A percentile compares a stretch with the other conserved stretches of the same genome.
These are phyloP conservation scores for Cephalopholis sonnerati DNA, from an alignment of 2,113 vertebrate genomes.

Conservation along the genomic window DNA sequence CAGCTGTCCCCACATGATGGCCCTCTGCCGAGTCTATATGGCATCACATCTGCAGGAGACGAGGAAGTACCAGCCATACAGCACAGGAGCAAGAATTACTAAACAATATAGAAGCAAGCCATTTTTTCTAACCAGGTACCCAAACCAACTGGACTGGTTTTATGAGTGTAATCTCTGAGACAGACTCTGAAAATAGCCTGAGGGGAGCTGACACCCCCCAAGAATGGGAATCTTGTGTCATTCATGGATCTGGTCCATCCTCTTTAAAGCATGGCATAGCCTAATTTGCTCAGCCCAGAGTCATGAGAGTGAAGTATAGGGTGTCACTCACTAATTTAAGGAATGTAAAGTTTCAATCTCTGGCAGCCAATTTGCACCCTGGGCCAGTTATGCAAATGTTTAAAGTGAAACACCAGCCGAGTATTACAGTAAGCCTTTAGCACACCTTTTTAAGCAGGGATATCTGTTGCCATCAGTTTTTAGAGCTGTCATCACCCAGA, in stretches of 20 bases:
- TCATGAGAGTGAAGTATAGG: not conserved
- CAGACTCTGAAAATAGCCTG: not conserved
- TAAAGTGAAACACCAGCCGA: not conserved
- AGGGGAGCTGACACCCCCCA: too few species aligned
- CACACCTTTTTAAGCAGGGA: not conserved
- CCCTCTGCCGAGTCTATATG: not conserved
- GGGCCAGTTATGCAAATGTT: not conserved
- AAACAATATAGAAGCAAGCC: not conserved
- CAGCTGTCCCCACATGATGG: not conserved
- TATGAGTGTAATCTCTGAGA: not conserved
- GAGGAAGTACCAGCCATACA: not conserved
- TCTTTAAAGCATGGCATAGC: not conserved
- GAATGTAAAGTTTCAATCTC: not conserved
- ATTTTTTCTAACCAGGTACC: accelerated
- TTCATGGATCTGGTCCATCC: not conserved
- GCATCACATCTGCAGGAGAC: not conserved
- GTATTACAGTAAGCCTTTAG: not conserved
- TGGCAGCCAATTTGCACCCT: not conserved
- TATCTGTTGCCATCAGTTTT: not conserved
- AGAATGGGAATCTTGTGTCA: not conserved
- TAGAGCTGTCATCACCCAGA: not conserved
- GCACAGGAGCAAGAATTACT: not conserved
- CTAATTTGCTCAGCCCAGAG: too few species aligned
- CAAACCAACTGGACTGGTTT: conserved; percentile 35
- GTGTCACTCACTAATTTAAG: not conserved